Percentiles rank a stretch among this genome's conserved stretches.
Evolutionary conservation across 2,888 invertebrate species (phyloP).

Genomic region (Conomelus anceps): DNA sequence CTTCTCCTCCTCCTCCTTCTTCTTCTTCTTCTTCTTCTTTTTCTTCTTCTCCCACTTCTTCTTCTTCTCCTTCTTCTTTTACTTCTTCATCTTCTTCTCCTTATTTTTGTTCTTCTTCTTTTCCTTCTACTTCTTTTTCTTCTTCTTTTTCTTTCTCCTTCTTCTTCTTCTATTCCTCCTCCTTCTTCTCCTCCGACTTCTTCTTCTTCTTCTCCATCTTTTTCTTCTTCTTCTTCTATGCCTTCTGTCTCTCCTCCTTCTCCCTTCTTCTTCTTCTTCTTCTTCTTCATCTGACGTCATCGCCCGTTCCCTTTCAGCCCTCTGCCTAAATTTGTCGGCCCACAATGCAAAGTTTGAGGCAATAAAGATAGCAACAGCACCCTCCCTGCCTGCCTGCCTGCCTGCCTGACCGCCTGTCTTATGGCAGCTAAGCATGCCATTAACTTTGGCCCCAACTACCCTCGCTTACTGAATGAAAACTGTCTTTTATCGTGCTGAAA

Average conservation of each 20-base stretch:
- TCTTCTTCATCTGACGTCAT: not conserved
- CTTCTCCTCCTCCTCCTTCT: not conserved
- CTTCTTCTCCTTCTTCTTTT: not conserved
- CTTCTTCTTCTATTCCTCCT: not conserved
- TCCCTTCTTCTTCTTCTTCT: not conserved
- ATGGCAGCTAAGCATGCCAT: not conserved
- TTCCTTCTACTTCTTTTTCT: not conserved
- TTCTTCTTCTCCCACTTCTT: not conserved
- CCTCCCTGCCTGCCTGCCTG: no score
- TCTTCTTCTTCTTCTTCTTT: not conserved
- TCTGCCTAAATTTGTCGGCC: not conserved
- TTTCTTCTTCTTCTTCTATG: not conserved
- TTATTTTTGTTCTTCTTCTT: not conserved
- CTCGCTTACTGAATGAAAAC: not conserved
- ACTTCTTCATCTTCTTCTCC: not conserved
- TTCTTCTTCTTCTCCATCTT: not conserved
- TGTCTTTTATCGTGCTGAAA: not conserved
- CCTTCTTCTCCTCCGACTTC: not conserved
- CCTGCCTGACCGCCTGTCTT: not conserved
- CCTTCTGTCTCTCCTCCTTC: not conserved
- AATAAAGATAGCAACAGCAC: not conserved
- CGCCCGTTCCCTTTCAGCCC: not conserved
- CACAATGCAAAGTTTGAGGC: not conserved
- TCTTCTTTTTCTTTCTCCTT: not conserved
- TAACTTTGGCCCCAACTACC: not conserved